phyloP scores from a whole-genome alignment of 2,113 vertebrate species.

The Chauna torquata region DNA sequence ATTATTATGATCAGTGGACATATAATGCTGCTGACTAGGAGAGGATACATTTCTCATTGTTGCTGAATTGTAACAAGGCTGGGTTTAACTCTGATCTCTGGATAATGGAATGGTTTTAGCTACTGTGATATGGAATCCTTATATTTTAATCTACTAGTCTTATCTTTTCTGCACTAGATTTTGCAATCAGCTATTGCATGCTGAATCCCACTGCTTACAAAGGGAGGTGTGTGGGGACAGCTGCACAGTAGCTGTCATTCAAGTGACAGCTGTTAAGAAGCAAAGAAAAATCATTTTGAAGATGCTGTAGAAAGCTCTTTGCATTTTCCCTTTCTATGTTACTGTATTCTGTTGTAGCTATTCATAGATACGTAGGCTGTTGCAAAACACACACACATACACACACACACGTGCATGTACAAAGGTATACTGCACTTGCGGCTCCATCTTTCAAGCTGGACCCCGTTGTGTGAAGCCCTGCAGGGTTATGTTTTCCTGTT shows the following conservation, averaged over 20 bases:
- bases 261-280: background rate
- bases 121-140: background rate
- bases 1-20: background rate
- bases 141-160: background rate
- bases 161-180: background rate
- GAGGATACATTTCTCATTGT: background rate
- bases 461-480: background rate
- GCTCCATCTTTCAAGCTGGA: background rate
- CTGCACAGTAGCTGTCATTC: background rate
- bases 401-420: rapidly evolving
- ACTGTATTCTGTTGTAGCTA: background rate
- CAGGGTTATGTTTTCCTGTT: background rate
- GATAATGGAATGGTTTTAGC: background rate
- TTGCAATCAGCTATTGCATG: background rate
- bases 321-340: background rate
- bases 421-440: background rate
- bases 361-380: background rate
- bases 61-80: background rate
- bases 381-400: background rate
- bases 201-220: background rate
- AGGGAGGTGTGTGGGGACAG: background rate
- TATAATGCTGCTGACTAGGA: background rate
- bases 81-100: background rate
- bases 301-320: background rate
- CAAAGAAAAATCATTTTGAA: background rate